Conservation (phyloP, 2,113 vertebrate genomes). For the Galbula dea region DNA sequence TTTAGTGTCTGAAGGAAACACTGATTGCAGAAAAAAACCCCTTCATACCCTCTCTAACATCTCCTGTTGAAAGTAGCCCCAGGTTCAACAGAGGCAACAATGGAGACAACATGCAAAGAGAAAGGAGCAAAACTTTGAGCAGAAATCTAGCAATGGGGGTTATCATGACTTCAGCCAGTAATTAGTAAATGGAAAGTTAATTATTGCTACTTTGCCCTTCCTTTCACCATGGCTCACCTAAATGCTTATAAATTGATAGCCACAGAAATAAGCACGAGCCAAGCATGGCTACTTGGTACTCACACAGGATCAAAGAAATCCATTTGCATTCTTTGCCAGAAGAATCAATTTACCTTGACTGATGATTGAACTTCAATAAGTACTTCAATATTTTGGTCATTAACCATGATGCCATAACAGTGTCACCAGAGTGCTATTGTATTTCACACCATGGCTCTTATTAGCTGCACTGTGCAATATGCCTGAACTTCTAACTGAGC, state of each 20-base stretch:
- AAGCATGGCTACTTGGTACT: constrained; percentile 37
- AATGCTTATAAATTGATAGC: constrained; percentile 49
- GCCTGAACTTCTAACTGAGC: constrained; percentile 57
- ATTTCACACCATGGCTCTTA: constrained; percentile 40
- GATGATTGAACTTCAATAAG: constrained; percentile 68
- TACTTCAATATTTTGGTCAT: constrained; percentile 70
- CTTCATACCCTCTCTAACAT: not conserved
- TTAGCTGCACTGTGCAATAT: constrained; percentile 41
- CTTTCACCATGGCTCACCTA: not conserved
- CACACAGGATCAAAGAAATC: constrained; percentile 24
- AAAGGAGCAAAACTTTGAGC: not conserved
- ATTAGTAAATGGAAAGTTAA: constrained; percentile 41
- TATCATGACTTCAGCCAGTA: constrained; percentile 13
- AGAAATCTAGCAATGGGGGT: not conserved
- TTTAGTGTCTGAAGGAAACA: not conserved
- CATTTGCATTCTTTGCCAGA: constrained; percentile 62
- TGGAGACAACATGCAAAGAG: not conserved
- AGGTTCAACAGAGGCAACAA: not conserved
- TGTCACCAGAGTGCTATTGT: constrained; percentile 45
- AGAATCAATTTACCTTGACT: constrained; percentile 70
- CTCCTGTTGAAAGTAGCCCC: not conserved
- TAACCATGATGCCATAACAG: constrained; percentile 34
- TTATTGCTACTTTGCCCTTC: not conserved
- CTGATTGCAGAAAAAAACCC: constrained; percentile 3
- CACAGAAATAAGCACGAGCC: not conserved